A percentile compares a stretch with the other conserved stretches of the same genome.
These are phyloP conservation scores for Lasaia peninsularis DNA, from an alignment of 1,140 invertebrate species.

Conservation along the genomic window DNA sequence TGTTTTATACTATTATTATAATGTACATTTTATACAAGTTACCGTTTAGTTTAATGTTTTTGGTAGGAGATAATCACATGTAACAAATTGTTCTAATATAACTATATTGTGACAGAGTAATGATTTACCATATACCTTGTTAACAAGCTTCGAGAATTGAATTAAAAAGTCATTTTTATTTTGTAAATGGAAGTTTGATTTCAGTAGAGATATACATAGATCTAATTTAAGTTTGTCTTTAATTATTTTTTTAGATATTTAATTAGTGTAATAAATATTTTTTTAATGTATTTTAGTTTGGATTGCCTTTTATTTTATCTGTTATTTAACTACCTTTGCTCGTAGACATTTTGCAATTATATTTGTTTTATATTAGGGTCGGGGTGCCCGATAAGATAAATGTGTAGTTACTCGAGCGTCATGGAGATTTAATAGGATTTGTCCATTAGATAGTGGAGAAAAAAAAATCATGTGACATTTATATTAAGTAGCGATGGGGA, in stretches of 20 bases:
- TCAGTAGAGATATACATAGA: conserved; percentile 18
- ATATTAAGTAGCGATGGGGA: no score
- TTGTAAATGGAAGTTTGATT: conserved; percentile 63
- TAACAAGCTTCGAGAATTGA: conserved; percentile 74
- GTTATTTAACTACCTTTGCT: neutral
- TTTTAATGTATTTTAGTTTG: conserved; percentile 22
- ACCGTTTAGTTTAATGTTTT: conserved; percentile 73
- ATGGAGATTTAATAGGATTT: no score
- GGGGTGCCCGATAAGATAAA: no score
- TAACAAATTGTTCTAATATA: conserved; percentile 69
- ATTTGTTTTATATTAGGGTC: no score
- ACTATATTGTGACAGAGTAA: conserved; percentile 58
- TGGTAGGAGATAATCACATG: conserved; percentile 61
- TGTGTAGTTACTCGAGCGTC: no score
- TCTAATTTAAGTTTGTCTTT: conserved; percentile 19
- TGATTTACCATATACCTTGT: conserved; percentile 74
- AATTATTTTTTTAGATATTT: conserved; percentile 23
- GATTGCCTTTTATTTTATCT: conserved; percentile 1
- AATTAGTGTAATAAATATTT: conserved; percentile 29
- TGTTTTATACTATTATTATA: conserved; percentile 71
- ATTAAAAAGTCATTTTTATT: conserved; percentile 76
- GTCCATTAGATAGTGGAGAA: no score
- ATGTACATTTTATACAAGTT: conserved; percentile 77
- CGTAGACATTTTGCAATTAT: neutral
- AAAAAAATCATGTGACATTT: no score